Evolutionary conservation across 1,140 invertebrate genomes (phyloP).

Genomic region (Panulirus ornatus): DNA sequence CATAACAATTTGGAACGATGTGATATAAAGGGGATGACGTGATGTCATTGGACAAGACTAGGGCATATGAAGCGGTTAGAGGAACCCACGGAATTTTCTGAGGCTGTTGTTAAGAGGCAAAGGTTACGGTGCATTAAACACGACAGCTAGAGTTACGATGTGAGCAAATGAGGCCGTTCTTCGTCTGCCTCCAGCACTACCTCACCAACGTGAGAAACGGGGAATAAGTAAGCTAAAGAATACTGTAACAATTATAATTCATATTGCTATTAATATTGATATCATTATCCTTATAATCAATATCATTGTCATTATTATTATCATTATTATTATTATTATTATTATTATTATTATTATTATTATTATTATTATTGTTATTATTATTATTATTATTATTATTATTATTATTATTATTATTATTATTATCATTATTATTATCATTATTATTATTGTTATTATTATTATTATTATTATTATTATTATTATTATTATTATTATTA

Average conservation of each 20-base stretch:
- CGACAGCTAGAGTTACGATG: no score
- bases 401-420: slow-evolving; percentile 1
- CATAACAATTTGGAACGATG: no score
- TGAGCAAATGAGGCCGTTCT: no score
- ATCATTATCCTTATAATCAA: background rate
- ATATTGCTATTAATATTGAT: background rate
- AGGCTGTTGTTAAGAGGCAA: no score
- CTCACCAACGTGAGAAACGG: no score
- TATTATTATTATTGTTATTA: slow-evolving; percentile 23
- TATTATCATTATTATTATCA: background rate
- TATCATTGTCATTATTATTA: slow-evolving; percentile 28
- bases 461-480: background rate
- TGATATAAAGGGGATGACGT: no score
- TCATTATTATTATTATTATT: slow-evolving; percentile 29
- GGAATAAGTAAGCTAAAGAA: no score
- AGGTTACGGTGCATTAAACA: no score
- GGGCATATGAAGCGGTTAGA: no score
- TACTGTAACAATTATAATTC: slow-evolving; percentile 4
- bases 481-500: background rate
- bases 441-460: slow-evolving; percentile 3
- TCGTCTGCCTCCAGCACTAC: no score
- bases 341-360: slow-evolving; percentile 37
- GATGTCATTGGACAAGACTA: no score
- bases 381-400: background rate
- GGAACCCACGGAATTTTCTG: no score